Base-by-base conservation (phyloP, 2,113 vertebrate genomes). In the Silurus asotus region DNA sequence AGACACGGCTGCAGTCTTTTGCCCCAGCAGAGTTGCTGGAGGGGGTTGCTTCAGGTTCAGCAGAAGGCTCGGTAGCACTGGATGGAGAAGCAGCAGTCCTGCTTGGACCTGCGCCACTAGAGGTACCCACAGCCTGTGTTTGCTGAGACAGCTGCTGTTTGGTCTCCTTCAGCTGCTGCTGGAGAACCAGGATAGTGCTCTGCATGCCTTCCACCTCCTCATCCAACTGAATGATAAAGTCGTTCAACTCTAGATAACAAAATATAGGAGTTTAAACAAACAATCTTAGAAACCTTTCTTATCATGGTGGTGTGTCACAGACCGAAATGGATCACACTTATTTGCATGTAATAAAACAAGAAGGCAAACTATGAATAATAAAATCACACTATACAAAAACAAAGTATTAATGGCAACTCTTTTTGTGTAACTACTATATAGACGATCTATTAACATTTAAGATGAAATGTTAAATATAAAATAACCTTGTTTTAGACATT, bases 121-220 rank as follows among this genome's bases (percentile, higher is more conserved):
- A 23, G 45, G 90, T 13, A 14, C 92, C 92, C 92, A 96, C 96
- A 91, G 95, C 94, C 89, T 97, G 96, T 65, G 95, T 94, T 88
- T 95, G 96, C 91, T 97, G 96, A 64, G 96, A 93, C 90, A 99
- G 85, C 92, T 98, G 97, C 92, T 98, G 97, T 25, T 96, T 96
- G 0, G 95, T 96, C 82, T 99, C 98, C 91, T 96, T 99, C 87
- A 99, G 89, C 87, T 99, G 97, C 87, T 99, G 98, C 95, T 99
- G 98, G 79, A 99, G 96, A 89, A 98, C 97, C 62, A 99, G 94
- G 93, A 99, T 99, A 94, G 98, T 99, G 90, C 98, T 99, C 94
- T 99, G 98, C 98, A 99, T 99, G 77, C 98, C 98, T 91, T 99
- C 98, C 56, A 99, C 98, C 91, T 99, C 98, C 92, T 99, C 98